A percentile compares a stretch with the other conserved stretches of the same genome.
phyloP scores from a whole-genome alignment of 2,113 vertebrate genomes.

The Macquaria ambigua region DNA sequence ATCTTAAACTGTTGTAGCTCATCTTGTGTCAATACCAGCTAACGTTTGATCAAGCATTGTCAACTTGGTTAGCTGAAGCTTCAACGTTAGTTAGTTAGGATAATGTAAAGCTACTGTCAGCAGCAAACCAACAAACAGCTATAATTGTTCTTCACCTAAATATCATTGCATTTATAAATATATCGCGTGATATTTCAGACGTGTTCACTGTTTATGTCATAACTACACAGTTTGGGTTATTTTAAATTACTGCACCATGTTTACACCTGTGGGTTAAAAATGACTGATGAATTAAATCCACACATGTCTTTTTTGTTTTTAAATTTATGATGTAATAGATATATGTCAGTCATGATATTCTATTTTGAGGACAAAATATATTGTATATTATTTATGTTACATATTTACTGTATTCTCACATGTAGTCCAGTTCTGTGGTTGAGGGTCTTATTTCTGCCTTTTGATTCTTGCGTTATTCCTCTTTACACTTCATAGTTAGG shows the following conservation, averaged over 20 bases:
- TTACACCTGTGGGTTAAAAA: not conserved
- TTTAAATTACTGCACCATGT: not conserved
- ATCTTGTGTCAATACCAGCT: too few species aligned
- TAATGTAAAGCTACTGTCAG: too few species aligned
- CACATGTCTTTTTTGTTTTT: not conserved
- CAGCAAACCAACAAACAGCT: too few species aligned
- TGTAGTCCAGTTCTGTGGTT: not conserved
- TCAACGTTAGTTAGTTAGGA: not conserved
- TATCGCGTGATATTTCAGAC: not conserved
- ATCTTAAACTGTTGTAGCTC: too few species aligned
- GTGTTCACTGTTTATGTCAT: not conserved
- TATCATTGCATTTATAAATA: not conserved
- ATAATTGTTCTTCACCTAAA: not conserved
- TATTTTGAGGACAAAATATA: not conserved
- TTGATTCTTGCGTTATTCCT: not conserved
- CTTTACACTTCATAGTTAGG: not conserved
- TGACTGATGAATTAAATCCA: not conserved
- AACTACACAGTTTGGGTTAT: not conserved
- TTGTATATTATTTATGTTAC: not conserved
- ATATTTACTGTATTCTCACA: not conserved
- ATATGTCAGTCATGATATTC: not conserved
- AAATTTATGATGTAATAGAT: not conserved
- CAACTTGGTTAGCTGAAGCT: not conserved
- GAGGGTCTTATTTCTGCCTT: not conserved
- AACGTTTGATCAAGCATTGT: not conserved